phyloP scores from a whole-genome alignment of 2,113 vertebrate genomes.

The Notechis scutatus region DNA sequence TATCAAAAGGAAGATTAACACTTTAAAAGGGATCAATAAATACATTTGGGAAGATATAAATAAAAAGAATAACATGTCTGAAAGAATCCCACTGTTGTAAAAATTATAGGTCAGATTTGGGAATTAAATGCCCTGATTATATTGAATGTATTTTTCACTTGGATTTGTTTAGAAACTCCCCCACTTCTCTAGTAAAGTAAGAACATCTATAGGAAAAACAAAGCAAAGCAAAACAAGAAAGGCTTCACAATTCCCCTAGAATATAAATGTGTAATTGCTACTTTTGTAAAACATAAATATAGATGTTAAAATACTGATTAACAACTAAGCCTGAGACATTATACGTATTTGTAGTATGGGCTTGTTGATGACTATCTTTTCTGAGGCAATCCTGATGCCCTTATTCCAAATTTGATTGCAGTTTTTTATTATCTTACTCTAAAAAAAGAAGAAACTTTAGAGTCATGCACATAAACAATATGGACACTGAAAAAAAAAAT shows the following conservation, averaged over 20 bases:
- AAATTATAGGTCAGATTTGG: not conserved
- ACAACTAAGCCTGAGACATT: not conserved
- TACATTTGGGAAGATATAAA: not conserved
- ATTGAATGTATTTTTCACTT: not conserved
- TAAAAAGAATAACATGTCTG: not conserved
- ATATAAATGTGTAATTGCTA: not conserved
- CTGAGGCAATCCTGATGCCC: not conserved
- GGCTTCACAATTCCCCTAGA: not conserved
- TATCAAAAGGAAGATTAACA: too few relatives aligned
- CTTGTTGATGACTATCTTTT: not conserved
- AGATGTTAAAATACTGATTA: not conserved
- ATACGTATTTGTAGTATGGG: not conserved
- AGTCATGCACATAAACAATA: slow-evolving; percentile 9
- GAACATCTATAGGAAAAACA: not conserved
- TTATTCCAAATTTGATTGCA: not conserved
- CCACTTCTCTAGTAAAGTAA: not conserved
- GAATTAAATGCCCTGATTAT: not conserved
- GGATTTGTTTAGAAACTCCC: not conserved
- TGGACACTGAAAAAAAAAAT: not conserved
- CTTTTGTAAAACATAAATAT: not conserved
- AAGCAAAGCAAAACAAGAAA: not conserved
- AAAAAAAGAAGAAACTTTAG: slow-evolving; percentile 7
- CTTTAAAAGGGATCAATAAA: not conserved
- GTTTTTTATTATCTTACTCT: not conserved
- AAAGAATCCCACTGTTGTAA: not conserved